Percentiles rank a stretch among this genome's conserved stretches.
Evolutionary conservation across 2,113 vertebrate species (phyloP).

Genomic region (Neomonachus schauinslandi): DNA sequence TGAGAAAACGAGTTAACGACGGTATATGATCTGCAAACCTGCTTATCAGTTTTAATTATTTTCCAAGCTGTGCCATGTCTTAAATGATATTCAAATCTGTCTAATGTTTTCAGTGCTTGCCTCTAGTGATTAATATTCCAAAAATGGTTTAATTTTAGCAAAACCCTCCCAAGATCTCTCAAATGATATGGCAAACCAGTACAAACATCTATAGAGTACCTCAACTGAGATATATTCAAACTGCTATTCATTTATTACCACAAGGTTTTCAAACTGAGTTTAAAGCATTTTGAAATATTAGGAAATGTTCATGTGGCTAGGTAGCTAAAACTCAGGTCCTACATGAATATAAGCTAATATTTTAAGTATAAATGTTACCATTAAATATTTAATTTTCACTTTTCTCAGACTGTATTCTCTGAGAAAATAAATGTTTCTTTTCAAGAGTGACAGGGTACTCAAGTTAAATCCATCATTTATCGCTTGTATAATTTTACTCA

Average conservation of each 20-base stretch:
- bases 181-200: background rate
- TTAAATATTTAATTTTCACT: slow-evolving; percentile 8
- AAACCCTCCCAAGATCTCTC: background rate
- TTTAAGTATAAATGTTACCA: background rate
- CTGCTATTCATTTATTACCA: background rate
- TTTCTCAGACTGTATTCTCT: background rate
- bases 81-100: background rate
- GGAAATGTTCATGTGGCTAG: background rate
- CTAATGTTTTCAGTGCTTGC: background rate
- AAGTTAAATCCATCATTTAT: background rate
- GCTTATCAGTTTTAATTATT: background rate
- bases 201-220: background rate
- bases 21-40: background rate
- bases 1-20: background rate
- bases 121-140: background rate
- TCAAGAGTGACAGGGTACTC: background rate
- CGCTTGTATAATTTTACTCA: background rate
- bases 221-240: background rate
- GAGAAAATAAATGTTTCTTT: slow-evolving; percentile 2
- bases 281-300: slow-evolving; percentile 42
- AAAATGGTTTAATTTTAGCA: background rate
- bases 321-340: background rate
- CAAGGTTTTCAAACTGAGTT: background rate
- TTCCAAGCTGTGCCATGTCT: background rate
- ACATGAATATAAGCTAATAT: background rate